These are phyloP conservation scores for Onychomys arenicola DNA, from an alignment of 2,797 vertebrate species.

Conservation along the genomic window DNA sequence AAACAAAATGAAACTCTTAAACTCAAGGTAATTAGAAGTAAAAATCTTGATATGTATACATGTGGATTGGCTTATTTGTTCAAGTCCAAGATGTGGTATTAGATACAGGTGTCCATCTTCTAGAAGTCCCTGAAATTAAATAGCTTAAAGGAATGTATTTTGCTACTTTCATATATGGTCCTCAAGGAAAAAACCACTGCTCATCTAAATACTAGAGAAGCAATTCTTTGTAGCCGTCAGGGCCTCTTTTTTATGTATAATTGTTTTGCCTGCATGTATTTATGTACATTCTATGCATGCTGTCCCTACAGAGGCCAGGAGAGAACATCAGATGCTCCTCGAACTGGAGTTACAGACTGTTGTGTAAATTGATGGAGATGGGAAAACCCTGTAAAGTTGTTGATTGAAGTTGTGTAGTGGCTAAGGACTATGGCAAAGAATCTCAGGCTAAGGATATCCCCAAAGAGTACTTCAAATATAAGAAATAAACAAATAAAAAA, in stretches of 20 bases:
- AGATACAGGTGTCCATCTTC: conserved; percentile 22
- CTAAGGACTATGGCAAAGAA: not conserved
- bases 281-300: not conserved
- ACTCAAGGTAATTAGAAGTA: conserved; percentile 68
- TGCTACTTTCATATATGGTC: conserved; percentile 51
- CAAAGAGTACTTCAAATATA: not conserved
- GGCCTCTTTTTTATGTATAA: not conserved
- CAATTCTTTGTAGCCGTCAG: conserved; percentile 41
- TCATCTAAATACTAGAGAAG: conserved; percentile 51
- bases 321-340: not conserved
- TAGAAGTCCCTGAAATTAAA: conserved; percentile 71
- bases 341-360: not conserved
- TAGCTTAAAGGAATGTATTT: conserved; percentile 62
- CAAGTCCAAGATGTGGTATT: conserved; percentile 34
- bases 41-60: conserved; percentile 67
- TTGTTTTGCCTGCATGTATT: not conserved
- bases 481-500: not conserved
- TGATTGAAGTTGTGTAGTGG: not conserved
- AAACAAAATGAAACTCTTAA: conserved; percentile 60
- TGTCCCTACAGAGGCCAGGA: not conserved
- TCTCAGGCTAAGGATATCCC: not conserved
- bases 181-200: conserved; percentile 12
- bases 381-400: not conserved
- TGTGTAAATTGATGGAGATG: not conserved
- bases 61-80: conserved; percentile 62